A percentile compares a stretch with the other conserved stretches of the same genome.
These are phyloP conservation scores for Haplochromis burtoni DNA, from an alignment of 2,113 vertebrate genomes.

Conservation along the genomic window DNA sequence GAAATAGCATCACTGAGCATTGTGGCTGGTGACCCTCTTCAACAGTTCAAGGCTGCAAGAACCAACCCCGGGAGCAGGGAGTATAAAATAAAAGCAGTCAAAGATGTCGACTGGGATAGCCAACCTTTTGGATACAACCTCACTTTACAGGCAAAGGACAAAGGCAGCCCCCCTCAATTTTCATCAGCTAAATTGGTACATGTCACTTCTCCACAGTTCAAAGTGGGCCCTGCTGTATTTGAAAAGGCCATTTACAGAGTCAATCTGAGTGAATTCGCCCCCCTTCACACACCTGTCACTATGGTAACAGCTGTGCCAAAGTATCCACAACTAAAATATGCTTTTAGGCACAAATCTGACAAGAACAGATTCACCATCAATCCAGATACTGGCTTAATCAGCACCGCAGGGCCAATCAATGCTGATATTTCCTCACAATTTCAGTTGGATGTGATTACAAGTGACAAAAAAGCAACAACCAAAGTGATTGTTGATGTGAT, in stretches of 20 bases:
- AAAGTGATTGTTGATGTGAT: slow-evolving; percentile 84
- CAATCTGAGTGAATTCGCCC: slow-evolving; percentile 90
- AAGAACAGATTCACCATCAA: slow-evolving; percentile 82
- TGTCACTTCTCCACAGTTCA: slow-evolving; percentile 82
- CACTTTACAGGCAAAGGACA: slow-evolving; percentile 94
- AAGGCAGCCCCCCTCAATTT: slow-evolving; percentile 87
- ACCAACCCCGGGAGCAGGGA: slow-evolving; percentile 88
- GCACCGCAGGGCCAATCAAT: slow-evolving; percentile 79
- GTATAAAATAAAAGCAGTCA: slow-evolving; percentile 86
- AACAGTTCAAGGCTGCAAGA: slow-evolving; percentile 85
- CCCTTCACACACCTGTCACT: slow-evolving; percentile 85
- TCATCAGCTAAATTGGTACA: slow-evolving; percentile 87
- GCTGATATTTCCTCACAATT: slow-evolving; percentile 73
- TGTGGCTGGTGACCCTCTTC: slow-evolving; percentile 86
- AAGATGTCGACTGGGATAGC: slow-evolving; percentile 84
- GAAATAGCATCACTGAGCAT: slow-evolving; percentile 90
- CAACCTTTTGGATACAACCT: slow-evolving; percentile 92
- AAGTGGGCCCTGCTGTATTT: slow-evolving; percentile 82
- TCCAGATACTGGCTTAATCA: slow-evolving; percentile 86
- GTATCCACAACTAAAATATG: slow-evolving; percentile 81
- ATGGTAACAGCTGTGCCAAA: slow-evolving; percentile 83
- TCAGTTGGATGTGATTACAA: slow-evolving; percentile 86
- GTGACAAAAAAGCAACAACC: slow-evolving; percentile 79
- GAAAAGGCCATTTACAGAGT: slow-evolving; percentile 85
- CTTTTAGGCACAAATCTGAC: slow-evolving; percentile 78